phyloP scores from a whole-genome alignment of 2,113 vertebrate species.

The Budorcas taxicolor region DNA sequence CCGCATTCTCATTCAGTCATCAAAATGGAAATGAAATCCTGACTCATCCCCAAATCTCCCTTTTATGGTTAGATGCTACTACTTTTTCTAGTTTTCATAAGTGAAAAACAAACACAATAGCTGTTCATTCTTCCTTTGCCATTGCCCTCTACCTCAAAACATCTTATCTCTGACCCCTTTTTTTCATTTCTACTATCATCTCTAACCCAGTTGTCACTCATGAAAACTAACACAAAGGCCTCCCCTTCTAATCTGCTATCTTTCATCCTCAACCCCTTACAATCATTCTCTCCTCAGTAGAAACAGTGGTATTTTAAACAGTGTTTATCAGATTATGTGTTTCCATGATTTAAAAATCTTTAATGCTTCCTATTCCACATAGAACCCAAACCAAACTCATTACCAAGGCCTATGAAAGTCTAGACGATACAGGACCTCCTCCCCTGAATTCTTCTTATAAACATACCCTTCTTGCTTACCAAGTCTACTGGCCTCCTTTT shows the following conservation, averaged over 20 bases:
- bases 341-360: neutral
- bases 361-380: neutral
- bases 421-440: neutral
- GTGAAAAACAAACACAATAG: neutral
- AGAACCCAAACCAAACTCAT: conserved; percentile 10
- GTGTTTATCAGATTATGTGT: neutral
- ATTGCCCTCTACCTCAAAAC: neutral
- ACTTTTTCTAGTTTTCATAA: neutral
- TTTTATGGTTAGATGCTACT: neutral
- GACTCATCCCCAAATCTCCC: neutral
- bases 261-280: neutral
- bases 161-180: neutral
- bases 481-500: neutral
- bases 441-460: neutral
- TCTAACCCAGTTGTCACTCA: neutral
- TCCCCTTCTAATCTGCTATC: neutral
- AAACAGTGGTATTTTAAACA: neutral
- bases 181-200: neutral
- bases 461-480: neutral
- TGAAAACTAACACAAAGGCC: neutral
- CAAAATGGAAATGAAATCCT: neutral
- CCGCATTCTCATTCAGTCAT: neutral
- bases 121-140: neutral
- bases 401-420: neutral
- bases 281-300: neutral